Base-by-base conservation (phyloP, 2,797 vertebrate species). In the Hylomyscus alleni region DNA sequence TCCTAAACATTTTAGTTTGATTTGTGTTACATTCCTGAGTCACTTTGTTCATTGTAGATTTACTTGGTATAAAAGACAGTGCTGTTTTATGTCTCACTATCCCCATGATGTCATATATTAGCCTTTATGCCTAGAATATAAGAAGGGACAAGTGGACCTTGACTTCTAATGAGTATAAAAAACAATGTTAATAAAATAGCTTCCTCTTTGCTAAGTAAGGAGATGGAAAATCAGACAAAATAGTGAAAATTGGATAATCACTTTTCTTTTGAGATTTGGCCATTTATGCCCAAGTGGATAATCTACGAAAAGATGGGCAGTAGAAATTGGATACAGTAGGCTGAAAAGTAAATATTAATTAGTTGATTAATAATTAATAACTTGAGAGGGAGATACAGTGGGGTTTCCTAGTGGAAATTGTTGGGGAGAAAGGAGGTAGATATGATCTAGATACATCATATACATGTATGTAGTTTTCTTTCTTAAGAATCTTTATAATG, bases 51-150 rank as follows among this genome's bases (percentile, higher is more conserved):
- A 40, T n/a, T 90, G 8, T 72, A 77, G 58, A 83, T 82, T 54
- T 91, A 62, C 60, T 95, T 93, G 94, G 12, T 80, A 90, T 94
- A 62, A 34, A n/a, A 85, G 93, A 52, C 60, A 85, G 95, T 87
- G 58, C 44, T 87, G 29, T 86, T 95, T 95, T 95, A 84, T 93
- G 37, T 93, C 60, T 92, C 44, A 58, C 50, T 93, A 31, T 90
- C 87, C 4, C 26, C 15, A 93, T 89, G 77, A 95, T 94, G 75
- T 94, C 85, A 95, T 75, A 89, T 92, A 97, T 93, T 47, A 76
- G 56, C 31, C 52, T 90, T 69, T 78, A 86, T 0, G 12, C 56
- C 34, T 94, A 86, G 84, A 96, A 94, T 94, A 15, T 94, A 91
- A 93, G 60, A 90, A 65, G 4, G 29, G 58, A 93, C 31, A 92